Evolutionary conservation across 2,888 invertebrate genomes (phyloP).

Genomic region (Siphlonurus alternatus): DNA sequence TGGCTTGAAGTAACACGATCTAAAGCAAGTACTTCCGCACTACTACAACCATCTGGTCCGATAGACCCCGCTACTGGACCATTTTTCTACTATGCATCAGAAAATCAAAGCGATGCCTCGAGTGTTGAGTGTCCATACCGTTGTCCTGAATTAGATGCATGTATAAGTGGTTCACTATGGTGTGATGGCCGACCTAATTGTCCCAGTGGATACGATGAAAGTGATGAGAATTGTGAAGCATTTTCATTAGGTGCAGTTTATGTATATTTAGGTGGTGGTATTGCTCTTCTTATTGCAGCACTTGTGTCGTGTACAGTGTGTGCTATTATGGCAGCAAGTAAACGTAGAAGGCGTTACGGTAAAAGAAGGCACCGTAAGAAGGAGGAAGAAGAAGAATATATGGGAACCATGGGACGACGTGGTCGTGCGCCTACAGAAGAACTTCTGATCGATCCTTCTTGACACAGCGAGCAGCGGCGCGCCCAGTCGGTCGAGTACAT

Average conservation of each 20-base stretch:
- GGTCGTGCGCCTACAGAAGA: conserved; percentile 49
- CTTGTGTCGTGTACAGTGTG: conserved; percentile 18
- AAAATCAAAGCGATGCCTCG: not conserved
- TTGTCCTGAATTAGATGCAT: conserved; percentile 39
- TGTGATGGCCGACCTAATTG: conserved; percentile 53
- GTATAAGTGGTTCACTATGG: conserved; percentile 56
- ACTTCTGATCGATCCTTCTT: conserved; percentile 53
- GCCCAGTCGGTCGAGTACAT: conserved; percentile 82
- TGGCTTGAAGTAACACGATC: conserved; percentile 59
- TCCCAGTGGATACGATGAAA: conserved; percentile 52
- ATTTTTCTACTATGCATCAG: not conserved
- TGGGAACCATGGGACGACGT: conserved; percentile 15
- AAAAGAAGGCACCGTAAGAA: conserved; percentile 3
- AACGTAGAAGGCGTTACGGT: conserved; percentile 6
- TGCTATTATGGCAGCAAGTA: conserved; percentile 8
- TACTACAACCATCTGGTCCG: not conserved
- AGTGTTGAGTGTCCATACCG: conserved; percentile 24
- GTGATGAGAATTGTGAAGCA: conserved; percentile 26
- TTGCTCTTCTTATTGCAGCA: conserved; percentile 29
- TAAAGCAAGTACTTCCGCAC: not conserved
- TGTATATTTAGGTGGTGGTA: conserved; percentile 20
- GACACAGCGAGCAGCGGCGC: conserved; percentile 46
- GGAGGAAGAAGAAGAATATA: conserved; percentile 5
- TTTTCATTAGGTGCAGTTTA: conserved; percentile 22
- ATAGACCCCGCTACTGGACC: not conserved